A percentile compares a stretch with the other conserved stretches of the same genome.
Evolutionary conservation across 2,888 invertebrate genomes (phyloP).

Genomic region (Panorpa germanica): DNA sequence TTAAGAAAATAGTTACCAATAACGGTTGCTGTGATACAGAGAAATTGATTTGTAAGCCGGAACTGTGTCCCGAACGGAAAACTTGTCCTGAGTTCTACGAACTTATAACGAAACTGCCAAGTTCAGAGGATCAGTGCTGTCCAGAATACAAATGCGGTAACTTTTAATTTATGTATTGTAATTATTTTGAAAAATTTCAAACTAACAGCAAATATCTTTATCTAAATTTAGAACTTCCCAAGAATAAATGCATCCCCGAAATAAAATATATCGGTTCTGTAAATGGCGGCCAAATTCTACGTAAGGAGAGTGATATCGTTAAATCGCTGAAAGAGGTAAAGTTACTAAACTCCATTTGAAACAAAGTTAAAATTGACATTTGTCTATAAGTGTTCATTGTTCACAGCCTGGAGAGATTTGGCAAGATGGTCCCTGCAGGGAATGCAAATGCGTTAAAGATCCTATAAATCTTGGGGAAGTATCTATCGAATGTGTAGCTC

Average conservation of each 20-base stretch:
- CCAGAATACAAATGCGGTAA: conserved; percentile 43
- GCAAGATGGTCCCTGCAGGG: conserved; percentile 51
- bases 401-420: conserved; percentile 35
- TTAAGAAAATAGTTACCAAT: conserved; percentile 32
- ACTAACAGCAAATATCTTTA: conserved; percentile 1
- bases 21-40: conserved; percentile 54
- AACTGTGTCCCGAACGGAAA: conserved; percentile 39
- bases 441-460: conserved; percentile 35
- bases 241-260: conserved; percentile 42
- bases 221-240: conserved; percentile 31
- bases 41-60: conserved; percentile 36
- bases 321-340: conserved; percentile 1
- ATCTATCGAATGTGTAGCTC: too few species aligned
- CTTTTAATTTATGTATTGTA: conserved; percentile 12
- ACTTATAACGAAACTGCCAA: conserved; percentile 19
- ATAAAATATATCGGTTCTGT: conserved; percentile 31
- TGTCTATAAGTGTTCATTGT: conserved; percentile 6
- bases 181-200: conserved; percentile 12
- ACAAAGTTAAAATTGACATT: not conserved
- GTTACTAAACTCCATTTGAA: not conserved
- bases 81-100: conserved; percentile 38
- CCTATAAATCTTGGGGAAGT: too few species aligned
- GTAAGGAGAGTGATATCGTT: conserved; percentile 26
- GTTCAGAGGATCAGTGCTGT: conserved; percentile 37
- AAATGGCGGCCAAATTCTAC: conserved; percentile 31